phyloP scores from a whole-genome alignment of 2,888 invertebrate species.

The Dendrolimus houi region DNA sequence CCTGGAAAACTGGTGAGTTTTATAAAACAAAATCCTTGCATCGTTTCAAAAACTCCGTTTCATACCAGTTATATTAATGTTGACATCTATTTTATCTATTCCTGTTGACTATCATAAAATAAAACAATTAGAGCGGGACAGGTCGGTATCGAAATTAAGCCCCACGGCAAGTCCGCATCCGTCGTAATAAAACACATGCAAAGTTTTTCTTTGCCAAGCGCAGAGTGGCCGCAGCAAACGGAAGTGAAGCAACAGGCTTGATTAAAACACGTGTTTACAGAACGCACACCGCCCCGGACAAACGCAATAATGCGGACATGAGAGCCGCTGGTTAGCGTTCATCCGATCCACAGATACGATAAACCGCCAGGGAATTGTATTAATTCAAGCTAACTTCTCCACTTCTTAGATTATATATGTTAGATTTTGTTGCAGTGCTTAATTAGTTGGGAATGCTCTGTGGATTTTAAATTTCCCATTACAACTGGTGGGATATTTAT shows the following conservation, averaged over 20 bases:
- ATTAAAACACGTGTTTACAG: conserved; percentile 76
- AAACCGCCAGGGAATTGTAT: conserved; percentile 3
- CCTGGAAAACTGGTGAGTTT: too few species aligned
- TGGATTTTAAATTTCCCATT: too few species aligned
- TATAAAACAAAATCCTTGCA: too few species aligned
- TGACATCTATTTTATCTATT: conserved; percentile 14
- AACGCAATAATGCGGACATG: conserved; percentile 46
- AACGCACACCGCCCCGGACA: conserved; percentile 58
- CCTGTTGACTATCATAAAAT: conserved; percentile 40
- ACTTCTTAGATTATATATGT: too few species aligned
- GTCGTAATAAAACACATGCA: conserved; percentile 75
- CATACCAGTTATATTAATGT: too few species aligned
- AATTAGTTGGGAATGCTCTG: too few species aligned
- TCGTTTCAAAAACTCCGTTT: too few species aligned
- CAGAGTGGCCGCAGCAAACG: conserved; percentile 60
- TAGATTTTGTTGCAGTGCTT: too few species aligned
- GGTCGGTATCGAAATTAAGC: conserved; percentile 66
- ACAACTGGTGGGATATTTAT: too few species aligned
- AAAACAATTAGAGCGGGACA: conserved; percentile 59
- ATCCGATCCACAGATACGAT: conserved; percentile 8
- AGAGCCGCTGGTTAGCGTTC: conserved; percentile 7
- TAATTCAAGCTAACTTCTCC: too few species aligned
- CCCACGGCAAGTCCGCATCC: conserved; percentile 58
- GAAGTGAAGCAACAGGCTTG: conserved; percentile 73
- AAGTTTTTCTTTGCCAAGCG: conserved; percentile 73